Base-by-base conservation (phyloP, 2,113 vertebrate species). In the Aspidoscelis tigris region DNA sequence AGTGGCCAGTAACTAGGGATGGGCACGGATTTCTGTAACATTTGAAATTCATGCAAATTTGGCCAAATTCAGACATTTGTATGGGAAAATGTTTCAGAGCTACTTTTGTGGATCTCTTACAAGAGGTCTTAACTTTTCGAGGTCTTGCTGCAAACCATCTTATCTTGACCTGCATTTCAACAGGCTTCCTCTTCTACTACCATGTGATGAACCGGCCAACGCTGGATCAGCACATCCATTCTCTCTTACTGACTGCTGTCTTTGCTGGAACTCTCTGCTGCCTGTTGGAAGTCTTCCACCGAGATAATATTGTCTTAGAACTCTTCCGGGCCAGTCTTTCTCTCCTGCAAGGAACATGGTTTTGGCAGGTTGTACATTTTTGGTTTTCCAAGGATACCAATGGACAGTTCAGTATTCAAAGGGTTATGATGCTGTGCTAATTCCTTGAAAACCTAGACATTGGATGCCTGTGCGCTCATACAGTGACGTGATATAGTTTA, bases 321-420 rank as follows among this genome's bases (percentile, higher is more conserved):
- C 92, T 99, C 41, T 93, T 99, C 61, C 88, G 96, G n/a, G 93
- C 95, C 0, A 94, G 93, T 22, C 20, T 98, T n/a, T 81, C 97
- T 87, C 95, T 99, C n/a, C 88, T 98, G n/a, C 98, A 99, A 88
- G 99, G 98, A 21, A 96, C 97, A 0, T 99, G 99, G 99, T 98
- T 99, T 94, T 99, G 97, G 96, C 98, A 99, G 98, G 99, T 99
- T 84, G 61, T 68, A 22, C 4, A 20, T 39, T 20, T 9, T 66
- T 41, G 47, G 1, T 0, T 0, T 24, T 53, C 33, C 1, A 12
- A 43, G 22, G 21, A 22, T 76, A 68, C 61, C 61, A n/a, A n/a
- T 10, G 50, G 20, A 18, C 0, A 9, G 44, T 33, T 58, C 47
- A 6, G 8, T 50, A 50, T 3, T 9, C 7, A 44, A 66, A 58